Evolutionary conservation across 2,797 vertebrate species (phyloP), one percentile per base, ranked within the genome.

Genomic region (Gobio occitaniae): DNA sequence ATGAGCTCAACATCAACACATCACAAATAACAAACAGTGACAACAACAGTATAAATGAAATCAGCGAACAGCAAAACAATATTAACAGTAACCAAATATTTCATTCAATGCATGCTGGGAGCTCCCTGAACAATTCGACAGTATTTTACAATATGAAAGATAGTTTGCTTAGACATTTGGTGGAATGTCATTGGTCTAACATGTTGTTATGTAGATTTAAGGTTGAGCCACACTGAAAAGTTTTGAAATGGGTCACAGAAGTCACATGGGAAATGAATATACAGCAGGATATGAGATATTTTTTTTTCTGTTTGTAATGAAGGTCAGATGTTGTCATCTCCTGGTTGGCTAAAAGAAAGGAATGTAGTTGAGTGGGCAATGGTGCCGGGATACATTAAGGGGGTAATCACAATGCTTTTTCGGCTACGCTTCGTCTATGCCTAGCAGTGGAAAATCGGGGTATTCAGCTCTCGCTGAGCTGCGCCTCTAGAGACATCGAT

Each of bases 401-500:
- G 48, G 48, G 86, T 80, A 85, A 88, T 89, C 82, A 80, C 59
- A 0, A 65, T 66, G 48, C 36, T 78, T 80, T 89, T 85, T 76
- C 10, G 9, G 71, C 44, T 75, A 54, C 1, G 38, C 66, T 84
- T 70, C 83, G 7, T 88, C 89, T 87, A 59, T 84, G 84, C 80
- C 29, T 32, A 84, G 81, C 86, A 78, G 78, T 84, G 87, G 69
- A 87, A 88, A 80, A 86, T 88, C 69, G 0, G 84, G 74, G 70
- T 71, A 72, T 90, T 90, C 78, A 71, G 87, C 81, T 84, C 74
- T 77, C 19, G 25, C 88, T 81, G 85, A 75, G 72, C 68, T 52
- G 70, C 44, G 81, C 82, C 87, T 87, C 84, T 71, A 15, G 82
- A 84, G 87, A 86, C 89, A 88, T 88, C 56, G 86, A 88, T 90